phyloP scores from a whole-genome alignment of 23 tunicate species.

The Trididemnum clinides region DNA sequence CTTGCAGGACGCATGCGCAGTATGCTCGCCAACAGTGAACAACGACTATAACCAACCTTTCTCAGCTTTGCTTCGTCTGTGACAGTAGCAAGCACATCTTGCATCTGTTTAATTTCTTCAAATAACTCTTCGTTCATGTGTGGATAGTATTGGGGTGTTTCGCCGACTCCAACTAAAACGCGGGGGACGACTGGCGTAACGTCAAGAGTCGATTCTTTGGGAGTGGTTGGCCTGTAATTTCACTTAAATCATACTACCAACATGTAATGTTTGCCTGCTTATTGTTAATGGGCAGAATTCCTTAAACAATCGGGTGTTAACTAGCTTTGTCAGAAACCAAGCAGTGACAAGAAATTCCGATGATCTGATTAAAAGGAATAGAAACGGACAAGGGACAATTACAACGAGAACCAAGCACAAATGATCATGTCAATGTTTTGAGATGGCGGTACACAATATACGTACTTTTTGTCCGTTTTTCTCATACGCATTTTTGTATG shows the following conservation, averaged over 20 bases:
- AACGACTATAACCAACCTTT: constrained; percentile 29
- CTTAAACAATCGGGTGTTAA: too few species aligned
- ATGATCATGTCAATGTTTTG: too few species aligned
- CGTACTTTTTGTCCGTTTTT: too few species aligned
- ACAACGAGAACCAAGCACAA: too few species aligned
- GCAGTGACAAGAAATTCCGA: too few species aligned
- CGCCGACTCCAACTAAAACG: constrained; percentile 22
- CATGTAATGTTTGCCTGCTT: too few species aligned
- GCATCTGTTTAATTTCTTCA: constrained; percentile 55
- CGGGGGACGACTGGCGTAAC: neutral
- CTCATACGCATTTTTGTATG: too few species aligned
- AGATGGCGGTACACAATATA: too few species aligned
- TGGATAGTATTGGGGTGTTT: constrained; percentile 32
- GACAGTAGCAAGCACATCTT: constrained; percentile 34
- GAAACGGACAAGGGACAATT: too few species aligned
- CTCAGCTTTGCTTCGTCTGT: constrained; percentile 41
- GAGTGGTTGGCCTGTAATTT: neutral
- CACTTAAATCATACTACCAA: neutral
- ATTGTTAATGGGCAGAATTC: too few species aligned
- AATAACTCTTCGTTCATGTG: constrained; percentile 47
- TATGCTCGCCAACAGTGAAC: neutral
- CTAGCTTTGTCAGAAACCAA: too few species aligned
- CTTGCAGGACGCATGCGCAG: neutral
- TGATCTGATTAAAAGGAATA: too few species aligned
- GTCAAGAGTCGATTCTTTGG: neutral